Base-by-base conservation (phyloP, 2,113 vertebrate genomes). In the Falcunculus frontatus region DNA sequence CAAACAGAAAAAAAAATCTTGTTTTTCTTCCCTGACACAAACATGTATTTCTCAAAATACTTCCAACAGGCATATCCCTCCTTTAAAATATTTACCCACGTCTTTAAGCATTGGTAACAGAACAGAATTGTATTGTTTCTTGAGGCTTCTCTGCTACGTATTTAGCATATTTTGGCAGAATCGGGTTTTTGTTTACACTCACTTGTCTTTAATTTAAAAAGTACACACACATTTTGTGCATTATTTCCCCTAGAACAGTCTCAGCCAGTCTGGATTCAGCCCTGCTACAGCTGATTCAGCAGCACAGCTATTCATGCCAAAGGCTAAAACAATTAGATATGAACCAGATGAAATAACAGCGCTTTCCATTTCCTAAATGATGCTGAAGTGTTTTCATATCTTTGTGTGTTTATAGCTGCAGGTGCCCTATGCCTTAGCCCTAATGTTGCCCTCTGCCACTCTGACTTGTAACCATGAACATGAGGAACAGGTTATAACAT, bases 281-380 rank as follows among this genome's bases (percentile, higher is more conserved):
- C 25, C 39, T 65, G 19, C 49, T 83, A 53, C 69, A 14, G 57
- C 73, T 87, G 76, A 96, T 89, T 92, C 93, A 96, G 89, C 93
- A 92, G 62, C n/a, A 15, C 0, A 0, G 52, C 10, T 53, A 33
- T 46, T 46, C 53, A 29, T 23, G 37, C 87, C 84, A 93, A 95
- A 89, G 70, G 84, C 91, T 94, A 95, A 96, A 96, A 81, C 84
- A 95, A 96, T 97, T 95, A 97, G 81, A 84, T 90, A 64, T 23
- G 59, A 95, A 95, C 88, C 89, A 93, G 92, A 94, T 75, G 94
- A 96, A 96, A 95, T 22, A 83, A 62, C 95, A 95, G 85, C 30
- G n/a, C 70, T 77, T 73, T n/a, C 92, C 81, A 94, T 96, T 95
- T 94, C 85, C 79, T 70, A 86, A 97, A 94, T 37, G 37, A 70